These are phyloP conservation scores for Micrastur ruficollis DNA, from an alignment of 2,797 vertebrate genomes.

Conservation along the genomic window DNA sequence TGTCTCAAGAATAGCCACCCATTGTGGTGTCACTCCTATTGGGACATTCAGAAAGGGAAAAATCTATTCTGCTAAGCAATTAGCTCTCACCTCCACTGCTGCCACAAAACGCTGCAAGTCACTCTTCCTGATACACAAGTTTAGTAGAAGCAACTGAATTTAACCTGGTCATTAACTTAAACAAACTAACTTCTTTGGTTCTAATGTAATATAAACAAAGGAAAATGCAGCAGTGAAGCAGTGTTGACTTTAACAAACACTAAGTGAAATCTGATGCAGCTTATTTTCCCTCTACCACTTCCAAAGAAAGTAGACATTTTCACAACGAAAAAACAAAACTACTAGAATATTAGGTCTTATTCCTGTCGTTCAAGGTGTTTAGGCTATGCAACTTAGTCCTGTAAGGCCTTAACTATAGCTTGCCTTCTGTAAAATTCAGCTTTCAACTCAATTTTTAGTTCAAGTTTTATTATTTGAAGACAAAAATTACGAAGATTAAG, in stretches of 20 bases:
- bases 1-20: not conserved
- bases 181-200: not conserved
- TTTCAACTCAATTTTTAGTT: not conserved
- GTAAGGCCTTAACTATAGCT: not conserved
- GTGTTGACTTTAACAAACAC: not conserved
- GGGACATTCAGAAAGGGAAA: not conserved
- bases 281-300: not conserved
- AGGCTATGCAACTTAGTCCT: not conserved
- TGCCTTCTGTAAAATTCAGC: not conserved
- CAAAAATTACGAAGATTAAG: not conserved
- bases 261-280: not conserved
- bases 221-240: not conserved
- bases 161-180: not conserved
- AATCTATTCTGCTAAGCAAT: not conserved
- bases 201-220: not conserved
- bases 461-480: not conserved
- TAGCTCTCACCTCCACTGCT: not conserved
- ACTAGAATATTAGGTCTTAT: not conserved
- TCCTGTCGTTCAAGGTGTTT: not conserved
- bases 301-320: not conserved
- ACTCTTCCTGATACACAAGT: not conserved
- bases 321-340: not conserved
- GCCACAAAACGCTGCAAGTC: not conserved
- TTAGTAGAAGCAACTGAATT: not conserved
- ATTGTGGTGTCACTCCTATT: fast-evolving